Evolutionary conservation across 2,888 invertebrate species (phyloP), one percentile per base, ranked within the genome.

Genomic region (Blera fallax): DNA sequence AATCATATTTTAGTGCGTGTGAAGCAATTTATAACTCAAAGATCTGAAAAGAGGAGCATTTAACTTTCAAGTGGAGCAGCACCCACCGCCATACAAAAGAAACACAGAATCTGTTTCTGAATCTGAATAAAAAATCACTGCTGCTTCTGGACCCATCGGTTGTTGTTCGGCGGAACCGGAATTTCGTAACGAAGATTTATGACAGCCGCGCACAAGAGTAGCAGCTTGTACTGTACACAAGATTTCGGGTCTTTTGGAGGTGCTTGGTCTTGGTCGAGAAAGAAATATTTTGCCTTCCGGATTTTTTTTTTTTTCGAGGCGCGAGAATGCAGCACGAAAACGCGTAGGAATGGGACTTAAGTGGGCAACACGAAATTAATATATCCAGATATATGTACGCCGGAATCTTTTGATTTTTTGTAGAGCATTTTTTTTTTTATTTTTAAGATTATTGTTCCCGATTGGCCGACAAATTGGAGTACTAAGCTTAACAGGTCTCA

Each of bases 171-270:
- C 62, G 69, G 79, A 69, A 78, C 78, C 78, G 83, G 83, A 79
- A 79, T 84, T 79, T 79, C 73, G 62, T 84, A 84, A 84, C 83
- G 67, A 84, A 84, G 83, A 84, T 79, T 84, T 84, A 84, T 84
- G 67, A 56, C 58, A 58, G 34, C 45, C 18, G 52, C 45, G 65
- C 62, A 76, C 27, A 18, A 62, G 54, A 62, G 45, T 45, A 50
- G 11, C 69, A 74, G 29, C 24, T 2, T 24, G 24, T 24, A 24
- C 24, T 4, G 4, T 24, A 16, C 56, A 64, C 58, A 40, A 62
- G 50, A 60, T 34, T 72, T 72, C 45, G 67, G 58, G 18, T 37
- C 34, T 58, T n/a, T n/a, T 65, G 14, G 50, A 21, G 27, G 52
- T 64, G 56, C 29, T 50, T 8, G 67, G 58, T 21, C 29, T 11